Evolutionary conservation across 2,797 vertebrate species (phyloP).

Genomic region (Onychomys torridus): DNA sequence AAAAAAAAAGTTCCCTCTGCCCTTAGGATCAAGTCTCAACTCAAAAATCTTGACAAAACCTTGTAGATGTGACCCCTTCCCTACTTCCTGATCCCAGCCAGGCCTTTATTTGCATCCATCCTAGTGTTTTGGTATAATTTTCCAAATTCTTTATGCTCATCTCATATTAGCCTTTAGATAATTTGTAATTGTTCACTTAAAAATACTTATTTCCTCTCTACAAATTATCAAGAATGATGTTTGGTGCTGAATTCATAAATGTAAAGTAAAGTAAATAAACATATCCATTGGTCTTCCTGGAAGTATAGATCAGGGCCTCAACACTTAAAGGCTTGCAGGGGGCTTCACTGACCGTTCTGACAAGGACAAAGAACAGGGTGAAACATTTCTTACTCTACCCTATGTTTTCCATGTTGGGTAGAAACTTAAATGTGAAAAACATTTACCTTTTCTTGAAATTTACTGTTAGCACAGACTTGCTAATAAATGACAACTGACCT

Average conservation of each 20-base stretch:
- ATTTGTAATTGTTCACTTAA: neutral
- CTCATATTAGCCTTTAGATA: neutral
- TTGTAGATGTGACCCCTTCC: neutral
- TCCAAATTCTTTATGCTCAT: neutral
- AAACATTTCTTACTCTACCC: neutral
- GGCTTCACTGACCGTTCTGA: accelerated
- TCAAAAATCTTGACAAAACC: neutral
- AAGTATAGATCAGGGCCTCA: neutral
- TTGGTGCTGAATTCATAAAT: neutral
- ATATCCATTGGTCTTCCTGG: neutral
- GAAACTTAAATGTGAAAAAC: neutral
- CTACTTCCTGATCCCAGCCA: neutral
- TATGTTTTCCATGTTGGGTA: neutral
- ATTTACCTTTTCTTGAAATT: conserved; percentile 2
- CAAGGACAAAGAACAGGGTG: neutral
- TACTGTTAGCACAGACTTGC: neutral
- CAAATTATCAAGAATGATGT: neutral
- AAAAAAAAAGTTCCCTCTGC: neutral
- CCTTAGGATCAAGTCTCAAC: neutral
- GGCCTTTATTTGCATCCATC: neutral
- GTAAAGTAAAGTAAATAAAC: neutral
- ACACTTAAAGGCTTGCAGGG: neutral
- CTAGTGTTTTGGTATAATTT: accelerated
- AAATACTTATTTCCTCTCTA: neutral
- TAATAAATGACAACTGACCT: neutral